Conservation (phyloP, 2,113 vertebrate species). For the Sula dactylatra region DNA sequence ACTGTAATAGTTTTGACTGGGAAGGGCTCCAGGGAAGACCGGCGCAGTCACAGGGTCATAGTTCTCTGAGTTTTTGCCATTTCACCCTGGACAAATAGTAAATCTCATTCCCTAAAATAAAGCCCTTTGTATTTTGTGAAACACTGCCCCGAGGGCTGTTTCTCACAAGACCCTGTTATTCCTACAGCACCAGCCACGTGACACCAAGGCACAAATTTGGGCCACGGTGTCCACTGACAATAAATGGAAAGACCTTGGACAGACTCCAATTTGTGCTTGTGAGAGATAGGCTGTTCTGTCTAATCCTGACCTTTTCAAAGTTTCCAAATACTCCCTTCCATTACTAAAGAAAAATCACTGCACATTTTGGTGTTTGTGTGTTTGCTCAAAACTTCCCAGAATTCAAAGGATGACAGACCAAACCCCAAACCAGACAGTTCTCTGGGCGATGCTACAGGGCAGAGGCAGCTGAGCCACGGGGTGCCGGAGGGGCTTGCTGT, state of each 20-base stretch:
- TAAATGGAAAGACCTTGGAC: conserved; percentile 1
- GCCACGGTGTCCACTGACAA: not conserved
- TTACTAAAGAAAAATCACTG: not conserved
- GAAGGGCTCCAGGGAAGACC: not conserved
- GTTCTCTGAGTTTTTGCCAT: not conserved
- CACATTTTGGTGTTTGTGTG: not conserved
- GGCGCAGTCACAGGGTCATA: not conserved
- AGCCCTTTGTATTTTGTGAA: not conserved
- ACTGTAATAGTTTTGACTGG: not conserved
- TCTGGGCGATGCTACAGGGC: not conserved
- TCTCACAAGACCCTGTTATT: not conserved
- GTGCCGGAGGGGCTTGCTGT: not conserved
- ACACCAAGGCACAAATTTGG: not conserved
- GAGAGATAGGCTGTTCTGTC: conserved; percentile 10
- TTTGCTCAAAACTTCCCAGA: not conserved
- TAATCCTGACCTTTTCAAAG: conserved; percentile 38
- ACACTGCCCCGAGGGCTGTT: not conserved
- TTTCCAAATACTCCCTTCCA: conserved; percentile 7
- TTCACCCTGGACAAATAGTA: not conserved
- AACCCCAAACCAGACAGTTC: not conserved
- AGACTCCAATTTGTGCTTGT: conserved; percentile 1
- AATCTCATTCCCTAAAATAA: not conserved
- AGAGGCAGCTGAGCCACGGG: accelerated
- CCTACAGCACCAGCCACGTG: not conserved
- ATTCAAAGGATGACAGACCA: not conserved